These are phyloP conservation scores for Ifrita kowaldi DNA, from an alignment of 2,113 vertebrate genomes.

Conservation along the genomic window DNA sequence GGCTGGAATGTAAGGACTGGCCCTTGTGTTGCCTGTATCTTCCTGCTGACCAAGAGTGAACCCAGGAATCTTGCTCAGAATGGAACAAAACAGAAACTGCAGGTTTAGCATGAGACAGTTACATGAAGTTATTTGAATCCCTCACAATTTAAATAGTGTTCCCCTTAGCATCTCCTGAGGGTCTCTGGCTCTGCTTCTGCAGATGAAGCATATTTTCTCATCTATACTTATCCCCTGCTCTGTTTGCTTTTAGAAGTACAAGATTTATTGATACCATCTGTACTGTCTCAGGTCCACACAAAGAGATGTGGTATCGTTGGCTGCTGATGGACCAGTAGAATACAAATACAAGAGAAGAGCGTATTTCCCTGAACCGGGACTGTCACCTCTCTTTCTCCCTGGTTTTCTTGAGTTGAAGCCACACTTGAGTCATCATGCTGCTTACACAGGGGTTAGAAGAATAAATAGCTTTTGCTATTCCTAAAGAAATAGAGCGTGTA, in stretches of 20 bases:
- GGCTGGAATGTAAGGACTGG: neutral
- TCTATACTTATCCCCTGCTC: neutral
- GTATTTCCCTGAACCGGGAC: neutral
- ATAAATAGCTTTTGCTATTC: neutral
- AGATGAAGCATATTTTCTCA: neutral
- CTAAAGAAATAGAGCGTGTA: neutral
- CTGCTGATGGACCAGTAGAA: neutral
- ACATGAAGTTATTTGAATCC: neutral
- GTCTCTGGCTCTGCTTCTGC: neutral
- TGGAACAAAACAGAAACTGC: neutral
- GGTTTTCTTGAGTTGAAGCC: neutral
- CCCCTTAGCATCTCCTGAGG: neutral
- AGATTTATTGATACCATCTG: neutral
- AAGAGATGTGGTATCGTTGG: neutral
- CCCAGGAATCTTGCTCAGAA: neutral
- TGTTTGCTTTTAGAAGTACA: neutral
- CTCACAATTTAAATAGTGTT: neutral
- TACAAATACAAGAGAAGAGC: neutral
- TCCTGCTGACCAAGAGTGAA: neutral
- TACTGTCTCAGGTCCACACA: neutral
- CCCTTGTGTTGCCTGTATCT: neutral
- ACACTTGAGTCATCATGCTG: neutral
- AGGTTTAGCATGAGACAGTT: neutral
- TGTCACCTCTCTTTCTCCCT: neutral
- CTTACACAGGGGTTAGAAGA: neutral